Evolutionary conservation across 2,797 vertebrate species (phyloP).

Genomic region (Pseudochirops corinnae): DNA sequence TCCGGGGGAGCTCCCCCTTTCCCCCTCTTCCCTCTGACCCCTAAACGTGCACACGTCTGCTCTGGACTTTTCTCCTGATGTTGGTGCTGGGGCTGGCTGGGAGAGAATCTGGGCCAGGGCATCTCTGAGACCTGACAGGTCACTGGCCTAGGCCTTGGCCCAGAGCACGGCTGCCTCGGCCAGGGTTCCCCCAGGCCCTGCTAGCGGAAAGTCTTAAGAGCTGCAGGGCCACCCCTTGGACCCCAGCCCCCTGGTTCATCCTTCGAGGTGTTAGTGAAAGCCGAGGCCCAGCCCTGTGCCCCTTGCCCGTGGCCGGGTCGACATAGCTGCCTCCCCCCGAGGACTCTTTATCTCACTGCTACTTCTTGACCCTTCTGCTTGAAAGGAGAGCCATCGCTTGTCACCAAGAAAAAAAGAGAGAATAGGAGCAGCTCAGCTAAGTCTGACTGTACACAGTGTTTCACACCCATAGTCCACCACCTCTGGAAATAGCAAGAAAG

Average conservation of each 20-base stretch:
- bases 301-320: no score
- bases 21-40: background rate
- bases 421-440: background rate
- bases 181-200: background rate
- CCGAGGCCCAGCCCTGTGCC: background rate
- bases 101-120: background rate
- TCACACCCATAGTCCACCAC: background rate
- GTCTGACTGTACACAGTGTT: background rate
- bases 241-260: background rate
- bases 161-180: rapidly evolving
- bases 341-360: background rate
- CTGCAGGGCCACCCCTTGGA: rapidly evolving
- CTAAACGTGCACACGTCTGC: no score
- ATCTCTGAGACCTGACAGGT: no score
- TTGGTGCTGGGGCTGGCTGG: no score
- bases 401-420: background rate
- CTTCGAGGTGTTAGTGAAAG: background rate
- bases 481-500: background rate
- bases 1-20: no score
- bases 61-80: no score
- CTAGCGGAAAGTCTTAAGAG: rapidly evolving
- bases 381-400: background rate
- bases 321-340: background rate
- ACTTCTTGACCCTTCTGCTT: background rate
- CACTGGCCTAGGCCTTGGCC: no score